Percentiles rank a stretch among this genome's conserved stretches.
Conservation (phyloP, 2,113 vertebrate genomes). For the Mustela lutreola region DNA sequence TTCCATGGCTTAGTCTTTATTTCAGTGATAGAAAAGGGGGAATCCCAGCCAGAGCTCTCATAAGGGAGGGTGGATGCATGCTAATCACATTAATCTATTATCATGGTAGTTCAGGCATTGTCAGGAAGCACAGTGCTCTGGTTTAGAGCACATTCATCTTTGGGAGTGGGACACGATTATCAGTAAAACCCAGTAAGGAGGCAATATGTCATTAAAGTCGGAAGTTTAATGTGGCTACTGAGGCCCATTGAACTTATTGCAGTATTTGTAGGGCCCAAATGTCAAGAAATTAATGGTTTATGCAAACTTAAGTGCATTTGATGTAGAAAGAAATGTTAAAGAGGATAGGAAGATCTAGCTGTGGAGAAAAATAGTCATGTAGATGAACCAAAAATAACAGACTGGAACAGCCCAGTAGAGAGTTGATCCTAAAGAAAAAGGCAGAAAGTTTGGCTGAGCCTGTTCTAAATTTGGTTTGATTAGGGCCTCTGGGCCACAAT, state of each 20-base stretch:
- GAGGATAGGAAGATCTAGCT: slow-evolving; percentile 1
- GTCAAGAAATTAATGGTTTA: slow-evolving; percentile 70
- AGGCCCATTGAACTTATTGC: slow-evolving; percentile 63
- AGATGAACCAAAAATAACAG: slow-evolving; percentile 53
- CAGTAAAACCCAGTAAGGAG: slow-evolving; percentile 72
- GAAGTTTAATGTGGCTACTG: slow-evolving; percentile 64
- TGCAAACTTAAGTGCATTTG: slow-evolving; percentile 49
- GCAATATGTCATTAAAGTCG: slow-evolving; percentile 66
- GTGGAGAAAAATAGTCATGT: background rate
- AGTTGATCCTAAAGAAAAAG: slow-evolving; percentile 15
- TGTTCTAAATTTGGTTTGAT: background rate
- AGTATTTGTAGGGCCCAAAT: slow-evolving; percentile 56
- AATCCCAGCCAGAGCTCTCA: slow-evolving; percentile 61
- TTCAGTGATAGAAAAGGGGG: slow-evolving; percentile 56
- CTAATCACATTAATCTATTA: slow-evolving; percentile 76
- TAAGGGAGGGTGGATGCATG: slow-evolving; percentile 31
- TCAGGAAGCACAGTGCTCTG: slow-evolving; percentile 8
- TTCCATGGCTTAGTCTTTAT: slow-evolving; percentile 71
- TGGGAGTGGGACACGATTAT: slow-evolving; percentile 66
- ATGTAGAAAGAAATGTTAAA: slow-evolving; percentile 63
- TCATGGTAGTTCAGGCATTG: slow-evolving; percentile 47
- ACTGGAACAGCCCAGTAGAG: background rate
- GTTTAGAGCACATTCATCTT: slow-evolving; percentile 65
- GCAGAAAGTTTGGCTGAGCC: background rate
- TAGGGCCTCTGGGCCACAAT: background rate